phyloP scores from a whole-genome alignment of 1,140 invertebrate species.

The Brachionus manjavacas region DNA sequence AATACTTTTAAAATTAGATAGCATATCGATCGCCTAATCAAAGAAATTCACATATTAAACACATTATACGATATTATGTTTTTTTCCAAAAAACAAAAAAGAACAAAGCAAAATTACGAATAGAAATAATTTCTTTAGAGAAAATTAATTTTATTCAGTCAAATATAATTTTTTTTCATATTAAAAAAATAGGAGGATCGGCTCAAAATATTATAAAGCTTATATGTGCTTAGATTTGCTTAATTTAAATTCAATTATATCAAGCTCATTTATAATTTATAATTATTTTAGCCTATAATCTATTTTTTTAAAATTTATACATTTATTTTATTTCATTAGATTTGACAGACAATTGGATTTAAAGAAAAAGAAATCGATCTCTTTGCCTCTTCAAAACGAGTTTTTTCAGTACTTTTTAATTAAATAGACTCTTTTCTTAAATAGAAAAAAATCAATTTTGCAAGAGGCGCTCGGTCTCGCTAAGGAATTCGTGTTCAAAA shows the following conservation, averaged over 20 bases:
- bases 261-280: not conserved
- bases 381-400: not conserved
- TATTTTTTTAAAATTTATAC: not conserved
- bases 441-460: not conserved
- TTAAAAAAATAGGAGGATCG: not conserved
- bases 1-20: slow-evolving; percentile 1
- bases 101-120: not conserved
- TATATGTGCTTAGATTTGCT: not conserved
- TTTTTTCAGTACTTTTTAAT: not conserved
- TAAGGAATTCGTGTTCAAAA: not conserved
- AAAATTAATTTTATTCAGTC: not conserved
- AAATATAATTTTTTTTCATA: not conserved
- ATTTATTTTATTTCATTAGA: not conserved
- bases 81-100: not conserved
- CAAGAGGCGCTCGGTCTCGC: not conserved
- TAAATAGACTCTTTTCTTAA: not conserved
- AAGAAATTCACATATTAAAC: not conserved
- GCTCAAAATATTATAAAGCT: not conserved
- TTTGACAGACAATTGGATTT: not conserved
- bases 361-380: not conserved
- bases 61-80: not conserved
- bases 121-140: not conserved
- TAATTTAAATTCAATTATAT: not conserved
- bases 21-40: not conserved
- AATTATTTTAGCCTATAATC: not conserved